phyloP scores from a whole-genome alignment of 2,113 vertebrate species.

The Siphamia tubifer region DNA sequence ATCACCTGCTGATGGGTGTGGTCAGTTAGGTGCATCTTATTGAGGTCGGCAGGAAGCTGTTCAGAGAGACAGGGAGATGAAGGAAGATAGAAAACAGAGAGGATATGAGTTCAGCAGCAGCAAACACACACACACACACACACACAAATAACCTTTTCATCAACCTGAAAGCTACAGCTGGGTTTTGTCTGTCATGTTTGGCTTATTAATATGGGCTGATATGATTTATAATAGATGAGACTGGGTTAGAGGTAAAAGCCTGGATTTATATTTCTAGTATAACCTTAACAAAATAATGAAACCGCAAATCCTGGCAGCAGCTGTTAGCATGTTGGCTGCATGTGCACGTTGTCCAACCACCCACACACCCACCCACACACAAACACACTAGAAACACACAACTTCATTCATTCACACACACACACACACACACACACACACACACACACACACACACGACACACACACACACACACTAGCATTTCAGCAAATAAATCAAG shows the following conservation, averaged over 20 bases:
- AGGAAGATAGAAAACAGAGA: background rate
- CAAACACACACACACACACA: background rate
- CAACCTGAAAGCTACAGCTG: slow-evolving; percentile 38
- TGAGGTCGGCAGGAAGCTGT: slow-evolving; percentile 96
- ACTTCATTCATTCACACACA: no score
- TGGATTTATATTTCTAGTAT: background rate
- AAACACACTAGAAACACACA: background rate
- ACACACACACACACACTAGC: background rate
- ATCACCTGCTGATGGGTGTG: slow-evolving; percentile 89
- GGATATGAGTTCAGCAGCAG: slow-evolving; percentile 22
- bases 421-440: background rate
- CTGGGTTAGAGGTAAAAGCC: background rate
- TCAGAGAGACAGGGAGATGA: slow-evolving; percentile 51
- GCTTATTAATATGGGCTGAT: slow-evolving; percentile 33
- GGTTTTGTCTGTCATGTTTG: slow-evolving; percentile 7
- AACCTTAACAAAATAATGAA: background rate
- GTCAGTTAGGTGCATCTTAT: slow-evolving; percentile 96
- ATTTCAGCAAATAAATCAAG: background rate
- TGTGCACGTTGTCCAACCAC: background rate
- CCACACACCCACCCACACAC: background rate
- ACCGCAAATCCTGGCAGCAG: background rate
- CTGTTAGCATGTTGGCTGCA: background rate
- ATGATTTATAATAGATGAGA: background rate
- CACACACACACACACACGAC: background rate
- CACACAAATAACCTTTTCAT: slow-evolving; percentile 5